These are phyloP conservation scores for Oxyscelio sp. DNA, from an alignment of 2,888 invertebrate genomes.

Conservation along the genomic window DNA sequence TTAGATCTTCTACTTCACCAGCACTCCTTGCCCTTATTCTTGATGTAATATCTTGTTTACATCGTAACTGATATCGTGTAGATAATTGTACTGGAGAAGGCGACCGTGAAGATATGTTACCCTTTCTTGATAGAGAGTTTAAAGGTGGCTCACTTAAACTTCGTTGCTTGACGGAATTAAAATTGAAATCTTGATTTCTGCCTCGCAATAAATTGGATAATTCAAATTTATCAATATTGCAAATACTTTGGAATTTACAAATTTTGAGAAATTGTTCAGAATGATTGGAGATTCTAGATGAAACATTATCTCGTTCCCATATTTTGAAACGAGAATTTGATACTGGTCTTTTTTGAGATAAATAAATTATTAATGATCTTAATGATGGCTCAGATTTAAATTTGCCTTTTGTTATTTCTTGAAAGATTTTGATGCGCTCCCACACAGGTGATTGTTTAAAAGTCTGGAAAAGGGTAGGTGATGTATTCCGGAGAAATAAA, in stretches of 20 bases:
- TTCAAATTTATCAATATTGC: slow-evolving; percentile 86
- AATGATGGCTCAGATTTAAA: slow-evolving; percentile 90
- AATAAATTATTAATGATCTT: slow-evolving; percentile 90
- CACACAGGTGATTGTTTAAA: slow-evolving; percentile 90
- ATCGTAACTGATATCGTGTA: slow-evolving; percentile 68
- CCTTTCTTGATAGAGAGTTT: slow-evolving; percentile 87
- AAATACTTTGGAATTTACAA: slow-evolving; percentile 85
- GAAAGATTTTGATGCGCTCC: slow-evolving; percentile 92
- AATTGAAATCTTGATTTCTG: slow-evolving; percentile 86
- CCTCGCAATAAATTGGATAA: slow-evolving; percentile 83
- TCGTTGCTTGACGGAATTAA: slow-evolving; percentile 89
- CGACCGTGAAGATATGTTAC: slow-evolving; percentile 88
- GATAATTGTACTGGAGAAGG: slow-evolving; percentile 75
- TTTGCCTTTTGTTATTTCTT: slow-evolving; percentile 89
- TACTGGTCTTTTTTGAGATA: slow-evolving; percentile 92
- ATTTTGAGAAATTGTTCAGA: slow-evolving; percentile 84
- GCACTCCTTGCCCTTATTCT: slow-evolving; percentile 91
- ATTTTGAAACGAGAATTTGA: slow-evolving; percentile 92
- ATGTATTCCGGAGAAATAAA: slow-evolving; percentile 90
- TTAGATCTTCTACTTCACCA: slow-evolving; percentile 90
- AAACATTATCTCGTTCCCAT: slow-evolving; percentile 90
- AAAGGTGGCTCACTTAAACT: slow-evolving; percentile 92
- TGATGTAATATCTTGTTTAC: slow-evolving; percentile 82
- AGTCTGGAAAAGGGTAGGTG: slow-evolving; percentile 86
- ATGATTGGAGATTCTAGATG: slow-evolving; percentile 90